phyloP scores from a whole-genome alignment of 2,797 vertebrate species.

The Rallus crepitans region DNA sequence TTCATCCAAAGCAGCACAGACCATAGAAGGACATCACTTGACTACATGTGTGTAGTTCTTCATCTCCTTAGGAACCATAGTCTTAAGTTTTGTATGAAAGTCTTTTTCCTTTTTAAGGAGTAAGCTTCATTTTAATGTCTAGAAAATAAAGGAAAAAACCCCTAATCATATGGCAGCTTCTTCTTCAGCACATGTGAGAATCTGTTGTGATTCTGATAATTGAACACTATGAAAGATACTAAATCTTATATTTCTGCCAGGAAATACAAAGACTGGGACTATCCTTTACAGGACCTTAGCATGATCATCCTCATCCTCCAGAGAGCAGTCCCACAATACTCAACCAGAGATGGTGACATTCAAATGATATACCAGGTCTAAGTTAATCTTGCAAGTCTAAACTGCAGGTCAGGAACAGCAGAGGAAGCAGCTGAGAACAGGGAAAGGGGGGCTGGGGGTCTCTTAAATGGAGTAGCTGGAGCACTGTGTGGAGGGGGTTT shows the following conservation, averaged over 20 bases:
- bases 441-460: neutral
- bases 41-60: neutral
- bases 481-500: neutral
- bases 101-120: neutral
- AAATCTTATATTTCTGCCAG: neutral
- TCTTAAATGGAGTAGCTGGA: neutral
- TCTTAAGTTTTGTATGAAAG: neutral
- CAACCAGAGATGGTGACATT: neutral
- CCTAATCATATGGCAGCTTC: neutral
- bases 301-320: neutral
- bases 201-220: neutral
- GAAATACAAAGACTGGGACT: neutral
- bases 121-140: neutral
- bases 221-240: neutral
- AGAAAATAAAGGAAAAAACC: neutral
- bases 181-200: neutral
- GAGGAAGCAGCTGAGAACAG: neutral
- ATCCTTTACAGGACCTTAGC: neutral
- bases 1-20: neutral
- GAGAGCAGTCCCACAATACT: neutral
- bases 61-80: neutral
- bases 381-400: neutral
- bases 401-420: neutral
- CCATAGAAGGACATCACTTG: neutral
- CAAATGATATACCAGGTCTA: neutral